These are phyloP conservation scores for Orussus abietinus DNA, from an alignment of 1,140 invertebrate genomes.

Conservation along the genomic window DNA sequence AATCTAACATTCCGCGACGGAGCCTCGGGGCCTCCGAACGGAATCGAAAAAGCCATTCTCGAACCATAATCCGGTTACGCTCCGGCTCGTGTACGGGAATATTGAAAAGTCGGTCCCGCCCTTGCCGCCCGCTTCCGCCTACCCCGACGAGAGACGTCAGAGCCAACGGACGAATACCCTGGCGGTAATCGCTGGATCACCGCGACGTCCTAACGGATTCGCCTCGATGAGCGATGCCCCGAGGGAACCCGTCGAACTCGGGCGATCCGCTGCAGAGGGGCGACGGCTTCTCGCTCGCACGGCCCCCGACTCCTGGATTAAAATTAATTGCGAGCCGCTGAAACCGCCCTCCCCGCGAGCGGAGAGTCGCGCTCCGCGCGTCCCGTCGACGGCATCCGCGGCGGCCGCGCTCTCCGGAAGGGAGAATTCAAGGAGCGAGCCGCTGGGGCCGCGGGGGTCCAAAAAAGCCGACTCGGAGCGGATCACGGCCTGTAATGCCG, in stretches of 20 bases:
- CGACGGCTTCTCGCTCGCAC: no score
- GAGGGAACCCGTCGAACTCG: no score
- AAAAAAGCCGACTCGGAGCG: no score
- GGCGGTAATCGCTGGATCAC: no score
- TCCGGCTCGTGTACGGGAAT: constrained; percentile 33
- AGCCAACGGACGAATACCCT: no score
- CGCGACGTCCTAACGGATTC: no score
- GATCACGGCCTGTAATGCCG: constrained; percentile 20
- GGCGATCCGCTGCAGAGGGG: no score
- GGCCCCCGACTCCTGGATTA: no score
- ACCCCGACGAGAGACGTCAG: no score
- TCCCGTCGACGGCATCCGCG: constrained; percentile 10
- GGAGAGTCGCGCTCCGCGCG: constrained; percentile 15
- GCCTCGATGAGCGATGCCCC: no score
- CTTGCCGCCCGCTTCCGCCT: no score
- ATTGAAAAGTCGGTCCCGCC: constrained; percentile 43
- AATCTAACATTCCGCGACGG: constrained; percentile 20
- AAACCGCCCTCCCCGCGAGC: constrained; percentile 27
- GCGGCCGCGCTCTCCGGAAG: neutral
- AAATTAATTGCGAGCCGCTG: constrained; percentile 39
- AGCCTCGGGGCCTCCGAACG: constrained; percentile 16
- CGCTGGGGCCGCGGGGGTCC: no score
- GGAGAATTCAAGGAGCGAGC: constrained; percentile 17
- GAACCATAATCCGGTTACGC: constrained; percentile 33
- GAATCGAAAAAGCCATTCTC: constrained; percentile 39